Percentiles rank a stretch among this genome's conserved stretches.
Conservation (phyloP, 2,113 vertebrate species). For the Isichthys henryi region DNA sequence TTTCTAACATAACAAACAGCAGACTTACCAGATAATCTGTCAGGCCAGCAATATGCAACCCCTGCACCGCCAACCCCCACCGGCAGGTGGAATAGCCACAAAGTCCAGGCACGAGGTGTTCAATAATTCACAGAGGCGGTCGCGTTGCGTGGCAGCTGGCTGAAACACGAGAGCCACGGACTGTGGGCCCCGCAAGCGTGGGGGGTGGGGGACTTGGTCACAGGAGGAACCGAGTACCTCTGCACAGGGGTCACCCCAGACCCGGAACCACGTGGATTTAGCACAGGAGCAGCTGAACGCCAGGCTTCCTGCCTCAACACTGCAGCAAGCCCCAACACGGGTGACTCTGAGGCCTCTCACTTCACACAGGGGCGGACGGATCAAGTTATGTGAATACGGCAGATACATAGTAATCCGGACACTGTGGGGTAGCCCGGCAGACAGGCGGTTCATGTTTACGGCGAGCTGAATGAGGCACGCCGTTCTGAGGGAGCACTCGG, state of each 20-base stretch:
- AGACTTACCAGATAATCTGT: background rate
- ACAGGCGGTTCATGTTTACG: background rate
- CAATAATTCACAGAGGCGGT: constrained; percentile 16
- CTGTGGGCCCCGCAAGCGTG: no score
- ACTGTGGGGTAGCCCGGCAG: background rate
- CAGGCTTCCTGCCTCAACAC: background rate
- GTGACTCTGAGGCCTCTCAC: background rate
- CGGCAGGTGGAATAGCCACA: background rate
- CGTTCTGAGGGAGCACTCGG: background rate
- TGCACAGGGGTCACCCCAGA: background rate
- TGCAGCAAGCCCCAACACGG: background rate
- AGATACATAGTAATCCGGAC: background rate
- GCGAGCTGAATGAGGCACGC: background rate
- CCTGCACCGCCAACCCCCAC: background rate
- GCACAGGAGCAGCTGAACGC: background rate
- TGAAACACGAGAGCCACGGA: constrained; percentile 8
- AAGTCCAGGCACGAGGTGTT: background rate
- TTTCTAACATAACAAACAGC: background rate
- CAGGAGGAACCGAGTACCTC: background rate
- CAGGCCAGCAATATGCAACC: background rate
- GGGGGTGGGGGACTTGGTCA: background rate
- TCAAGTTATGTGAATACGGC: background rate
- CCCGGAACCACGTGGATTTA: background rate
- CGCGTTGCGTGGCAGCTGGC: background rate
- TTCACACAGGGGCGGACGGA: background rate